phyloP scores from a whole-genome alignment of 2,797 vertebrate species.

The Leuciscus waleckii region DNA sequence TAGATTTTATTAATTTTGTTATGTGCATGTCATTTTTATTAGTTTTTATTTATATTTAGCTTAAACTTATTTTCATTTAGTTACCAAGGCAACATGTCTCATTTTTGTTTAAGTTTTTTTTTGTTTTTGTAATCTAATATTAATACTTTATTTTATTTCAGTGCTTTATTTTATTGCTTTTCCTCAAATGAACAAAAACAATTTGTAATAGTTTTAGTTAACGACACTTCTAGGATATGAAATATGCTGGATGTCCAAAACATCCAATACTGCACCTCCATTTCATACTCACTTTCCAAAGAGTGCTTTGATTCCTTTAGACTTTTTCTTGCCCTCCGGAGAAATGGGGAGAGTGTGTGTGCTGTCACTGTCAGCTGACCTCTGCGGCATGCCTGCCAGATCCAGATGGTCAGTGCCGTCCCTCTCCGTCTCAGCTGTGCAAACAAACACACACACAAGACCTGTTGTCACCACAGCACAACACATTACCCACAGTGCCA shows the following conservation, averaged over 20 bases:
- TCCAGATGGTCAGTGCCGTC: conserved; percentile 89
- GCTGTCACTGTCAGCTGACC: conserved; percentile 79
- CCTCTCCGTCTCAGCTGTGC: conserved; percentile 89
- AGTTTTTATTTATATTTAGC: not conserved
- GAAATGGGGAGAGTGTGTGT: conserved; percentile 85
- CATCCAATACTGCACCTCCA: not conserved
- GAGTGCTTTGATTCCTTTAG: conserved; percentile 92
- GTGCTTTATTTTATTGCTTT: not conserved
- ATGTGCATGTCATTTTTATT: not conserved
- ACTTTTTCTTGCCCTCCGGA: conserved; percentile 91
- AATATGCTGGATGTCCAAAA: not conserved
- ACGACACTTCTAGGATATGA: not conserved
- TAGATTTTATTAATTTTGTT: not conserved
- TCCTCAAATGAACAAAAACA: not conserved
- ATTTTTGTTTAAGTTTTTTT: not conserved
- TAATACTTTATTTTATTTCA: not conserved
- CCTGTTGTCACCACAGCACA: conserved; percentile 19
- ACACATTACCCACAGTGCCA: conserved; percentile 44
- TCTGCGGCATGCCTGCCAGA: conserved; percentile 86
- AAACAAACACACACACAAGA: conserved; percentile 63
- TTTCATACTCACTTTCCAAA: conserved; percentile 89
- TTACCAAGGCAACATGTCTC: not conserved
- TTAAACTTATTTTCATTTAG: too few species aligned
- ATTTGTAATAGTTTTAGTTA: not conserved
- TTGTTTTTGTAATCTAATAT: not conserved